These are phyloP conservation scores for Anhinga anhinga DNA, from an alignment of 2,113 vertebrate species.

Conservation along the genomic window DNA sequence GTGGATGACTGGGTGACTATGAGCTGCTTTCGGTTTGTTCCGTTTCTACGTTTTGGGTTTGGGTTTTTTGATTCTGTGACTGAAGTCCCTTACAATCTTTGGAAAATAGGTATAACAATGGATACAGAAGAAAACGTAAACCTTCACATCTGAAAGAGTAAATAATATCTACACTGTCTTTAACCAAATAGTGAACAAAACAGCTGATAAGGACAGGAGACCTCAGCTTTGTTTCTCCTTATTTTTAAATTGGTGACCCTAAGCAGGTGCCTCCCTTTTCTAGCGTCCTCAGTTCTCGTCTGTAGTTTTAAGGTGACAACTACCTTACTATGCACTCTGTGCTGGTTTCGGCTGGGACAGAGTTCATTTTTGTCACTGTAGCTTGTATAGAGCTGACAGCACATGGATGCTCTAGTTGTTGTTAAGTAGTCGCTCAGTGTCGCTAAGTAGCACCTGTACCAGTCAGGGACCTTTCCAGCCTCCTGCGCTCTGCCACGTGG, in stretches of 20 bases:
- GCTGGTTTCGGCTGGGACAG: too few relatives aligned
- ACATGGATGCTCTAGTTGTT: too few relatives aligned
- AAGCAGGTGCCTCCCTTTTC: neutral
- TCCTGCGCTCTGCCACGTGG: too few relatives aligned
- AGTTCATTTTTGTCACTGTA: too few relatives aligned
- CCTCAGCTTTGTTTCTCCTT: neutral
- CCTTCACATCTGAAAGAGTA: neutral
- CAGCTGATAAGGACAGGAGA: neutral
- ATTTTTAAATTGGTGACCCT: neutral
- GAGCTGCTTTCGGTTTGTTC: neutral
- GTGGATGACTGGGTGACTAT: neutral
- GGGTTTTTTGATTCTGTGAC: neutral
- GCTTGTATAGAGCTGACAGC: too few relatives aligned
- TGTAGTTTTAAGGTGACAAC: neutral
- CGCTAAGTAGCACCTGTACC: too few relatives aligned
- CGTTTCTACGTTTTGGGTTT: neutral
- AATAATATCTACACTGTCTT: neutral
- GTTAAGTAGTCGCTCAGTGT: too few relatives aligned
- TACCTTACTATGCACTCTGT: neutral
- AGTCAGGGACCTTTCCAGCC: too few relatives aligned
- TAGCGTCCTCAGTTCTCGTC: neutral
- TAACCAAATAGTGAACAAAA: neutral
- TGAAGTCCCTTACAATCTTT: neutral
- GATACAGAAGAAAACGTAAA: neutral
- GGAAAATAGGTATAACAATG: neutral